Conservation (phyloP, 2,888 invertebrate genomes). For the Dolichopus griseipennis region DNA sequence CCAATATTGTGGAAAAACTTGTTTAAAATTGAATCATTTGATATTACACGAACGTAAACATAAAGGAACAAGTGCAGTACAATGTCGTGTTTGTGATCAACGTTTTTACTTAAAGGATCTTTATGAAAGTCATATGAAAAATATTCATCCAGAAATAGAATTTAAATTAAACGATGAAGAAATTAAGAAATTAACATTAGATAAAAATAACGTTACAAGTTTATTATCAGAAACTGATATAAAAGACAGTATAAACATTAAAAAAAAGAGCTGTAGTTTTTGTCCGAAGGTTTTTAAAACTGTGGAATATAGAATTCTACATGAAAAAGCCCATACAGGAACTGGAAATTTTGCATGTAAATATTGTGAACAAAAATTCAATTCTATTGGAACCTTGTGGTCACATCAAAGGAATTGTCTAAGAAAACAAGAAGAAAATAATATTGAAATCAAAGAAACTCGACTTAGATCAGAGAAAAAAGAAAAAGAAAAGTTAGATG, state of each 20-base stretch:
- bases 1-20: background rate
- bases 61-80: background rate
- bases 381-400: background rate
- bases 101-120: background rate
- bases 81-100: background rate
- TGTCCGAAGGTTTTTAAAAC: background rate
- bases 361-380: conserved; percentile 6
- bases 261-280: background rate
- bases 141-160: background rate
- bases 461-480: background rate
- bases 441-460: background rate
- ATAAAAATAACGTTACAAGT: background rate
- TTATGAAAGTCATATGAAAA: background rate
- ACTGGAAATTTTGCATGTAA: background rate
- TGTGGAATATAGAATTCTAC: background rate
- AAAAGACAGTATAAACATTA: background rate
- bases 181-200: background rate
- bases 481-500: background rate
- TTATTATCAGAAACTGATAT: background rate
- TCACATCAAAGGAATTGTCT: background rate
- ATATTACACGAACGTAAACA: background rate
- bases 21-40: background rate
- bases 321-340: background rate
- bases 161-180: background rate
- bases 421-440: background rate